Conservation (phyloP, 2,797 vertebrate species). For the Enteromius afrohamiltoni region DNA sequence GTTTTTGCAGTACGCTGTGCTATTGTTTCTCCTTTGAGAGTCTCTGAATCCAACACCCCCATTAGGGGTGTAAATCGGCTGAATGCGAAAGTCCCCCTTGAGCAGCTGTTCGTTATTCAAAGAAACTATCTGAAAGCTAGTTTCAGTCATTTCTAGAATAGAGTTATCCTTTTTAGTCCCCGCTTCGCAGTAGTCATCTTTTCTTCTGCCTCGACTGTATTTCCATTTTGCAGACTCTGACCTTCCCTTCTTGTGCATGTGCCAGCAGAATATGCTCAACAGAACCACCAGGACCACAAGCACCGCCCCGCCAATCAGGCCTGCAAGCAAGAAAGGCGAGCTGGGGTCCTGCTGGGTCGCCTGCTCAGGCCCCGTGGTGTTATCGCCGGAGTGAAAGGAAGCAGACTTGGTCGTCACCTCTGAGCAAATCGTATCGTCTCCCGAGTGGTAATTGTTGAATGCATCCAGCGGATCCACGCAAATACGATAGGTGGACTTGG, state of each 20-base stretch:
- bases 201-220: slow-evolving; percentile 91
- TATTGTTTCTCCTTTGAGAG: slow-evolving; percentile 89
- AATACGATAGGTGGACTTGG: slow-evolving; percentile 89
- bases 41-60: slow-evolving; percentile 90
- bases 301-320: slow-evolving; percentile 90
- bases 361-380: slow-evolving; percentile 86
- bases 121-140: slow-evolving; percentile 95
- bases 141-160: slow-evolving; percentile 98
- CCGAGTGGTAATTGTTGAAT: slow-evolving; percentile 86
- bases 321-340: slow-evolving; percentile 86
- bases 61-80: slow-evolving; percentile 95
- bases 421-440: slow-evolving; percentile 87
- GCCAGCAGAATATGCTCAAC: slow-evolving; percentile 86
- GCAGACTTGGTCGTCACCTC: slow-evolving; percentile 84
- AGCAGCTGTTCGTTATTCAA: slow-evolving; percentile 98
- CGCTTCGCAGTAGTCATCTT: slow-evolving; percentile 94
- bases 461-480: slow-evolving; percentile 90
- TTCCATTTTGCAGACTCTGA: slow-evolving; percentile 91
- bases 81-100: slow-evolving; percentile 95
- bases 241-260: slow-evolving; percentile 90
- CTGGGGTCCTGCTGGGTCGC: slow-evolving; percentile 85
- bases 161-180: slow-evolving; percentile 98
- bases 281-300: slow-evolving; percentile 87
- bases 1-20: slow-evolving; percentile 89
- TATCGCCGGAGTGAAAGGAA: slow-evolving; percentile 81